A percentile compares a stretch with the other conserved stretches of the same genome.
phyloP scores from a whole-genome alignment of 2,797 vertebrate species.

The Schizopygopsis pylzovi region DNA sequence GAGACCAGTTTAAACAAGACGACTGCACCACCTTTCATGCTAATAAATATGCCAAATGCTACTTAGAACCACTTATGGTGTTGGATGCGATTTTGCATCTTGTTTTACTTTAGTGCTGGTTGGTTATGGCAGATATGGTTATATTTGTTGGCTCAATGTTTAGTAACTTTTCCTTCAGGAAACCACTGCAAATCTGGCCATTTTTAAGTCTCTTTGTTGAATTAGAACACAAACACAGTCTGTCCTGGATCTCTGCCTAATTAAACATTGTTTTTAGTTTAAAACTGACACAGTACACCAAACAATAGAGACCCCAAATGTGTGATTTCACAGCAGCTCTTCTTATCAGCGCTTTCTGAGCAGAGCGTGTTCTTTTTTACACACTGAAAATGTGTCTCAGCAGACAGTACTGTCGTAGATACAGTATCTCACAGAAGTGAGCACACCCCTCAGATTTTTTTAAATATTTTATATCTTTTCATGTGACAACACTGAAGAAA shows the following conservation, averaged over 20 bases:
- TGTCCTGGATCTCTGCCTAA: slow-evolving; percentile 21
- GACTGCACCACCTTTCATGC: background rate
- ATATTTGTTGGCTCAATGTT: background rate
- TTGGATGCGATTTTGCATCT: background rate
- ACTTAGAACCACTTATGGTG: background rate
- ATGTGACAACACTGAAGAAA: too few species aligned
- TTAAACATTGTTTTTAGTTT: slow-evolving; percentile 34
- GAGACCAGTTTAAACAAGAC: background rate
- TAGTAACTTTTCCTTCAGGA: background rate
- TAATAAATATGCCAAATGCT: background rate
- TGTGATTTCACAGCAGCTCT: slow-evolving; percentile 13
- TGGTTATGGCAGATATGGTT: background rate
- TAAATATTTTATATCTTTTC: too few species aligned
- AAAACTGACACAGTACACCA: slow-evolving; percentile 19
- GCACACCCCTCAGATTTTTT: too few species aligned
- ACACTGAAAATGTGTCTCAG: slow-evolving; percentile 3
- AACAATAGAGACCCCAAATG: slow-evolving; percentile 18
- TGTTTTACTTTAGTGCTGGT: background rate
- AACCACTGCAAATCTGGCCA: background rate
- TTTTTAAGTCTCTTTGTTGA: background rate
- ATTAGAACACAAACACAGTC: background rate
- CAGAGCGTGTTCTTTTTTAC: background rate
- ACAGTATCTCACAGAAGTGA: too few species aligned
- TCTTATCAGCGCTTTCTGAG: slow-evolving; percentile 4
- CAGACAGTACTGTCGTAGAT: too few species aligned